A percentile compares a stretch with the other conserved stretches of the same genome.
Conservation (phyloP, 2,888 invertebrate genomes). For the Xestia rhomboidea region DNA sequence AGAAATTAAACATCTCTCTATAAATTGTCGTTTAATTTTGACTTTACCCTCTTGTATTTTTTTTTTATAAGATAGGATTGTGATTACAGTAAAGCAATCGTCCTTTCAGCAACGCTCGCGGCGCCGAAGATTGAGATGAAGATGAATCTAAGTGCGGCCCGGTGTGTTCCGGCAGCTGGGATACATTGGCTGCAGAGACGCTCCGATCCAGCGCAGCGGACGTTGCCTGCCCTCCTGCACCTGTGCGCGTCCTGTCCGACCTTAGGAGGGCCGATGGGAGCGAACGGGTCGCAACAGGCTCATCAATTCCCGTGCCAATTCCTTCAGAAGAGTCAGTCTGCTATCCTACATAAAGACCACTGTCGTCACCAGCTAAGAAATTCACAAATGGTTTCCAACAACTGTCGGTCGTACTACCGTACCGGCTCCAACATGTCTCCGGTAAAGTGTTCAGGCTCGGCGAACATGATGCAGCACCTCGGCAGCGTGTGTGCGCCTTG, state of each 20-base stretch:
- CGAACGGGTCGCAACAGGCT: neutral
- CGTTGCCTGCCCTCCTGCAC: conserved; percentile 50
- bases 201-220: conserved; percentile 43
- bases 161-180: conserved; percentile 64
- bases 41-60: conserved; percentile 12
- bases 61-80: conserved; percentile 64
- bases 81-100: conserved; percentile 75
- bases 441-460: neutral
- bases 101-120: conserved; percentile 82
- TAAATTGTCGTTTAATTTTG: conserved; percentile 65
- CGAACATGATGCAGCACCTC: conserved; percentile 47
- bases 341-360: conserved; percentile 52
- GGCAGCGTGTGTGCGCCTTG: conserved; percentile 41
- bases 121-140: conserved; percentile 73
- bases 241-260: conserved; percentile 74
- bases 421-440: neutral
- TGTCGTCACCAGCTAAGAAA: neutral
- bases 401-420: conserved; percentile 39
- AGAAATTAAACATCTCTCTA: conserved; percentile 56
- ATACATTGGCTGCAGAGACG: conserved; percentile 57
- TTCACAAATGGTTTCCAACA: conserved; percentile 4
- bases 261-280: conserved; percentile 48
- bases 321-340: conserved; percentile 63
- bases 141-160: conserved; percentile 69
- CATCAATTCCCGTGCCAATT: conserved; percentile 36